Evolutionary conservation across 2,113 vertebrate genomes (phyloP).

Genomic region (Leptosomus discolor): DNA sequence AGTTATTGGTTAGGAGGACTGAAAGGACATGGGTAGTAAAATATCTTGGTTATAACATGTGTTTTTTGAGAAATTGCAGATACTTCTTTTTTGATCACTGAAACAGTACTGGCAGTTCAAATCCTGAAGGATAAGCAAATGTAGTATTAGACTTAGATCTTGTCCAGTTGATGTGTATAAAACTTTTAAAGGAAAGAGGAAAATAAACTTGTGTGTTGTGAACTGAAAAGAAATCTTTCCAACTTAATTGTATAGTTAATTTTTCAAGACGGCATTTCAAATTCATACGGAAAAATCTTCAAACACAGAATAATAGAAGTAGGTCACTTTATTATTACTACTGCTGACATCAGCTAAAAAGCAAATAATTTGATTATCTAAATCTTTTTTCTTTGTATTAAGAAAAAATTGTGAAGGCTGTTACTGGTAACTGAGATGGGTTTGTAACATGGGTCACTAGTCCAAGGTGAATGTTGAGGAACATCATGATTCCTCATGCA

Average conservation of each 20-base stretch:
- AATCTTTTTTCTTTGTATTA: not conserved
- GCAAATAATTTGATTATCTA: not conserved
- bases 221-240: not conserved
- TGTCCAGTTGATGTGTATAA: not conserved
- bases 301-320: not conserved
- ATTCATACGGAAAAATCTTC: not conserved
- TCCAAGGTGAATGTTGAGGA: not conserved
- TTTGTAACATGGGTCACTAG: not conserved
- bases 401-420: not conserved
- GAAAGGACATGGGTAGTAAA: not conserved
- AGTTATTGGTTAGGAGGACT: not conserved
- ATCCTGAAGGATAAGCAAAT: not conserved
- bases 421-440: not conserved
- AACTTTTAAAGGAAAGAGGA: not conserved
- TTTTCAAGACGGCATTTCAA: not conserved
- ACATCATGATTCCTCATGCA: not conserved
- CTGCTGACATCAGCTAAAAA: not conserved
- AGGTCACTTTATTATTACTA: not conserved
- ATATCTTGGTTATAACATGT: not conserved
- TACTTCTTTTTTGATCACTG: not conserved
- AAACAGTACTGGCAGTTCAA: not conserved
- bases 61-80: not conserved
- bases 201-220: not conserved
- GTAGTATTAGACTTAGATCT: not conserved
- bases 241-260: not conserved